These are phyloP conservation scores for Phyllostomus hastatus DNA, from an alignment of 2,113 vertebrate species.

Conservation along the genomic window DNA sequence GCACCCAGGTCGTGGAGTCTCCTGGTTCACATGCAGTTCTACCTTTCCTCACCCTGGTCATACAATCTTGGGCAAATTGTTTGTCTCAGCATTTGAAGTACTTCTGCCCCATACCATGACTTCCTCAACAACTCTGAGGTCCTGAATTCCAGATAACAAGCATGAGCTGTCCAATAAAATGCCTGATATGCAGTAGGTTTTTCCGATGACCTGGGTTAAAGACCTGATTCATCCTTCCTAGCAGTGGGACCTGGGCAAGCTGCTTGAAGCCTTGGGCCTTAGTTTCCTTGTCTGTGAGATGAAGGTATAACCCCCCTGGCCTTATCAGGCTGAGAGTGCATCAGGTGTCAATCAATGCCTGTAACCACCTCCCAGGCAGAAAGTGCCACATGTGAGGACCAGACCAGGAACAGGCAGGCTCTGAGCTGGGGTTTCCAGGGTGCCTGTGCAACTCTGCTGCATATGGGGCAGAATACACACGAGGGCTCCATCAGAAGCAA, in stretches of 20 bases:
- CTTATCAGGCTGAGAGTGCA: background rate
- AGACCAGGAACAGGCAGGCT: background rate
- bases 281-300: background rate
- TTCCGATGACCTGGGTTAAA: background rate
- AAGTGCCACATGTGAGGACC: background rate
- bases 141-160: background rate
- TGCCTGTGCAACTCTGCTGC: background rate
- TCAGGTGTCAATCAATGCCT: background rate
- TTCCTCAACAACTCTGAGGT: background rate
- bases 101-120: background rate
- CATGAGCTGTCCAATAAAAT: background rate
- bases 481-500: background rate
- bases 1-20: fast-evolving
- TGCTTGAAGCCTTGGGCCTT: background rate
- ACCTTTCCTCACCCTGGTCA: background rate
- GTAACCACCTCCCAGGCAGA: background rate
- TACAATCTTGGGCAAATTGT: background rate
- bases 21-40: fast-evolving
- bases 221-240: background rate
- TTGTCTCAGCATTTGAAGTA: background rate
- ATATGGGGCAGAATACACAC: background rate
- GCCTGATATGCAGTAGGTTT: background rate
- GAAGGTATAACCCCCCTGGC: background rate
- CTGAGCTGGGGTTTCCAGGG: background rate
- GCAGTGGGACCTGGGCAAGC: background rate